Base-by-base conservation (phyloP, 2,888 invertebrate species). In the Ceramica pisi region DNA sequence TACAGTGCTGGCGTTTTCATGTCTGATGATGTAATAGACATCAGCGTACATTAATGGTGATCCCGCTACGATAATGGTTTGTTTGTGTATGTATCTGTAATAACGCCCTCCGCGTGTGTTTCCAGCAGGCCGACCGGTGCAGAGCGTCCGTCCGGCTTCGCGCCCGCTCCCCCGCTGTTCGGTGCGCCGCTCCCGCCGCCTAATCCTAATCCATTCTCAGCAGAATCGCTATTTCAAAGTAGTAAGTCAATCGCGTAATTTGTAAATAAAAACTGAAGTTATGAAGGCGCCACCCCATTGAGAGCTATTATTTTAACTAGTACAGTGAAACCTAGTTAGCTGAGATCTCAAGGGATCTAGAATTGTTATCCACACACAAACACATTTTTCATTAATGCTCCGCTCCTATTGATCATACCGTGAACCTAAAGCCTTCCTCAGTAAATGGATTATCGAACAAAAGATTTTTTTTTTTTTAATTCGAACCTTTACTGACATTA, bases 141-240 rank as follows among this genome's bases (percentile, higher is more conserved):
- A 69, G 97, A 96, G 91, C 96, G 96, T 81, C 92, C 96, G 75
- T 92, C 96, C 89, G 95, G 96, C 90, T 96, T 97, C 88, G 94
- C 96, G 88, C 97, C 96, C 88, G 97, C 97, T 86, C 97, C 97
- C 82, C 97, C 97, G 78, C 96, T 98, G 87, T 97, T 98, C 90
- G 97, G 97, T 21, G 96, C 98, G 60, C 97, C 97, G 50, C 92
- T 97, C 44, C 96, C 97, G 74, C 94, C 96, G 76, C 94, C 97
- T 67, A 97, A 98, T 90, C 98, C 98, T 12, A 98, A 98, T 93
- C 98, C 98, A 1, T 98, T 98, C 94, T 98, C 98, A 16, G 98
- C 98, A 10, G 98, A 98, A 92, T 98, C 98, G 87, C 97, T 98
- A 81, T 98, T 98, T 92, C 98, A 98, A 96, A 97, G 98, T 85